Evolutionary conservation across 2,113 vertebrate species (phyloP), one percentile per base, ranked within the genome.

Genomic region (Podarcis raffonei): DNA sequence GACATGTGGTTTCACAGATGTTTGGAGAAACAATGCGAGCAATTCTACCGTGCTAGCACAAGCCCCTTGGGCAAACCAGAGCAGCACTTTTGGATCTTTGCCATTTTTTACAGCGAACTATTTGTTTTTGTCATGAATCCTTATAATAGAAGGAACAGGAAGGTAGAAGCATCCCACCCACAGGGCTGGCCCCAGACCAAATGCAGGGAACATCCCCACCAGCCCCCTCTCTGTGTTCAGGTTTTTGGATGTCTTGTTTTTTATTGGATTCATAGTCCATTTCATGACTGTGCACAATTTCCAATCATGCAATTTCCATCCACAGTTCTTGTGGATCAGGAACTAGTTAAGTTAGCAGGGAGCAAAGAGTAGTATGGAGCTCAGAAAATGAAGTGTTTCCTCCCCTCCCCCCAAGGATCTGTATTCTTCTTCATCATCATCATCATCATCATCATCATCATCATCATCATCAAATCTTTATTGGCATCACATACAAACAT

Each of bases 11-110:
- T 72, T n/a, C 48, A 74, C 48, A 87, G 78, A 48, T 87, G 66
- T 74, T 74, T 35, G 23, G 25, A 87, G 68, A 62, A 75, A 87
- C 82, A 82, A 76, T 25, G 79, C 39, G 69, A 82, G 66, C 74
- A 65, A 82, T 65, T 42, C 27, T 30, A 75, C 53, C 39, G 4
- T 81, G 12, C 30, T 82, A 62, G 32, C 35, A 62, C 35, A 75
- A 65, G 22, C 53, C 69, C 71, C 18, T 65, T 30, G 25, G 75
- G 53, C n/a, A 35, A 87, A 74, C 32, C 18, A 13, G 39, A 82
- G 59, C 57, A 65, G 79, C 6, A 32, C 20, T 65, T 48, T 42
- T 48, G 27, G 69, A 66, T 65, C 20, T 9, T 82, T 74, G 35
- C 27, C 35, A 39, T 12, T 71, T 68, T 81, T 87, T 75, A 66